These are phyloP conservation scores for Sus cebifrons DNA, from an alignment of 2,797 vertebrate species.

Conservation along the genomic window DNA sequence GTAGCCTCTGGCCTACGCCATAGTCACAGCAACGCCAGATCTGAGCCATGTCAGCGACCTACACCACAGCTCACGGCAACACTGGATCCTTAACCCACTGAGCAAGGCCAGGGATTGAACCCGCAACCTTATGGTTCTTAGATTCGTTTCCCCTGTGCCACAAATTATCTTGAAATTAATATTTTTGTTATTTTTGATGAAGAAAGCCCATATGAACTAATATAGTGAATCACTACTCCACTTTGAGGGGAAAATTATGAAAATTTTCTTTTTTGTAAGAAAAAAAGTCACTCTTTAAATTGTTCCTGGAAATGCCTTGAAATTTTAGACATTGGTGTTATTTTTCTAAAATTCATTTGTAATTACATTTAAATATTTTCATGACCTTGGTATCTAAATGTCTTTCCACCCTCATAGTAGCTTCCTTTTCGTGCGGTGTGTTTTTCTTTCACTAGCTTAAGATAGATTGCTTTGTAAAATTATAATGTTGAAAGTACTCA, in stretches of 20 bases:
- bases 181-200: constrained; percentile 45
- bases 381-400: constrained; percentile 41
- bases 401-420: background rate
- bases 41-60: too few relatives aligned
- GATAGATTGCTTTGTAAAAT: constrained; percentile 67
- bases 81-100: too few relatives aligned
- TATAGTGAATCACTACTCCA: constrained; percentile 1
- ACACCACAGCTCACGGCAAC: too few relatives aligned
- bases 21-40: too few relatives aligned
- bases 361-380: constrained; percentile 5
- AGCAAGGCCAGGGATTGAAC: too few relatives aligned
- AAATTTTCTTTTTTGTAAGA: constrained; percentile 28
- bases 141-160: too few relatives aligned
- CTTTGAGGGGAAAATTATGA: constrained; percentile 64
- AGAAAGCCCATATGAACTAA: constrained; percentile 17
- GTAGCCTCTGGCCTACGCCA: too few relatives aligned
- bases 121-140: too few relatives aligned
- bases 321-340: constrained; percentile 36
- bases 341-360: constrained; percentile 58
- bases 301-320: constrained; percentile 34
- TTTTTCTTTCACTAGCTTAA: constrained; percentile 47
- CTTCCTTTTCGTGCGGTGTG: constrained; percentile 7
- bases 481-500: constrained; percentile 39
- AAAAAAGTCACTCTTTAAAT: constrained; percentile 20
- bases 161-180: constrained; percentile 58